Evolutionary conservation across 2,797 vertebrate species (phyloP).

Genomic region (Syngnathus acus): DNA sequence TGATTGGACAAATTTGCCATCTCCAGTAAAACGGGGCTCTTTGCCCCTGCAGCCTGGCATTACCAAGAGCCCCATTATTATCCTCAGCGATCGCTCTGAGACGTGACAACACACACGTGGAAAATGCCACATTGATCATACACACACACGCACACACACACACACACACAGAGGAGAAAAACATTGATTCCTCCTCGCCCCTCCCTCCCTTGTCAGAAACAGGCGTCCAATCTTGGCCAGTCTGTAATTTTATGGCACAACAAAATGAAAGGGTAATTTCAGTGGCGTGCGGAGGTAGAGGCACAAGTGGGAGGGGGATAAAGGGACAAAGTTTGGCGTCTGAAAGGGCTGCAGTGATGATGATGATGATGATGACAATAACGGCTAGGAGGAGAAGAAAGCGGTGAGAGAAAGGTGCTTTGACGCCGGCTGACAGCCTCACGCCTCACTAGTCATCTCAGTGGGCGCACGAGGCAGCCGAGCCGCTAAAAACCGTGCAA

Average conservation of each 20-base stretch:
- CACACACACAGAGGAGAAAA: constrained; percentile 60
- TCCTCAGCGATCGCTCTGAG: constrained; percentile 53
- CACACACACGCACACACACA: constrained; percentile 28
- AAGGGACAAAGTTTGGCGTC: constrained; percentile 73
- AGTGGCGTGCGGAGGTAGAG: constrained; percentile 81
- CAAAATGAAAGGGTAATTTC: constrained; percentile 99
- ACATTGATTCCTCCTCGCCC: constrained; percentile 87
- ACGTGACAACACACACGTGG: constrained; percentile 26
- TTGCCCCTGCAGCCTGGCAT: constrained; percentile 65
- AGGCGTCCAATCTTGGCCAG: constrained; percentile 94
- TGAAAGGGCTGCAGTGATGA: constrained; percentile 73
- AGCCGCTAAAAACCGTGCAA: constrained; percentile 68
- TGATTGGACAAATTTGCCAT: constrained; percentile 64
- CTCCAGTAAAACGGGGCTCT: constrained; percentile 60
- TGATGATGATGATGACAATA: constrained; percentile 68
- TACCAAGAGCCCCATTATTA: constrained; percentile 67
- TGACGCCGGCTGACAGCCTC: constrained; percentile 66
- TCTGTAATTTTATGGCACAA: constrained; percentile 99
- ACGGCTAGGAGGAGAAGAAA: constrained; percentile 31
- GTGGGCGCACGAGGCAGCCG: constrained; percentile 40
- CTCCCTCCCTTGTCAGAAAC: constrained; percentile 78
- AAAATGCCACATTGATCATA: constrained; percentile 49
- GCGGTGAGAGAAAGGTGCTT: constrained; percentile 54
- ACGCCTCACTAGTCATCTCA: constrained; percentile 53
- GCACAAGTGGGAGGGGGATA: constrained; percentile 79